These are phyloP conservation scores for Sebastes steindachneri DNA, from an alignment of 2,797 vertebrate genomes.

Conservation along the genomic window DNA sequence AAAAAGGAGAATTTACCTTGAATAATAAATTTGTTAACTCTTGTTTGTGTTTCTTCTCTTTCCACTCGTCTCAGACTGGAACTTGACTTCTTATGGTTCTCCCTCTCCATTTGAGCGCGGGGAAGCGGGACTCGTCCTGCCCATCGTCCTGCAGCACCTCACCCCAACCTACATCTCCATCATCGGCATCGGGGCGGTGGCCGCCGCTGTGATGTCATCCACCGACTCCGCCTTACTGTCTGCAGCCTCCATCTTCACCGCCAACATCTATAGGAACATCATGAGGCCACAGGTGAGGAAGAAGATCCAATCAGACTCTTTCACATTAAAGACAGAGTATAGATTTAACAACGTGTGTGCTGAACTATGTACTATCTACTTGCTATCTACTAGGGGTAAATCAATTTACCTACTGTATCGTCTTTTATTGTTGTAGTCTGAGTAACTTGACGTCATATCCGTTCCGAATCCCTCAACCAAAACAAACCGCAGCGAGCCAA, in stretches of 20 bases:
- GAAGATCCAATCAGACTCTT: not conserved
- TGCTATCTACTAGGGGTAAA: too few species aligned
- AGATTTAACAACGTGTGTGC: not conserved
- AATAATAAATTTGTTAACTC: too few species aligned
- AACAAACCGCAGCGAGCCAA: too few species aligned
- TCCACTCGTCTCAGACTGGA: conserved; percentile 60
- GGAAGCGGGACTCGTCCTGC: conserved; percentile 56
- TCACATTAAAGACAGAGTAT: not conserved
- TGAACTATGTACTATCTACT: too few species aligned
- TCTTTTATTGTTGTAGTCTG: too few species aligned
- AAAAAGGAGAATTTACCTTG: too few species aligned
- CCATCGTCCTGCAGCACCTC: conserved; percentile 59
- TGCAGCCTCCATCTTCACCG: conserved; percentile 70
- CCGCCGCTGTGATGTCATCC: conserved; percentile 69
- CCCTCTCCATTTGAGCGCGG: conserved; percentile 48
- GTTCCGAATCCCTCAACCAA: too few species aligned
- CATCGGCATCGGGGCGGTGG: conserved; percentile 62
- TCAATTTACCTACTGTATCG: too few species aligned
- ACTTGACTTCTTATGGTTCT: conserved; percentile 58
- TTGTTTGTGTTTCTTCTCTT: not conserved
- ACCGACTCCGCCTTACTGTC: conserved; percentile 74
- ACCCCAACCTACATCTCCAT: conserved; percentile 61
- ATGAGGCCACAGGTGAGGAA: conserved; percentile 49
- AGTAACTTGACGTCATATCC: too few species aligned
- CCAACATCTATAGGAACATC: conserved; percentile 66